phyloP scores from a whole-genome alignment of 37 sponge, comb jelly and placozoan genomes.

The Halichondria panicea region DNA sequence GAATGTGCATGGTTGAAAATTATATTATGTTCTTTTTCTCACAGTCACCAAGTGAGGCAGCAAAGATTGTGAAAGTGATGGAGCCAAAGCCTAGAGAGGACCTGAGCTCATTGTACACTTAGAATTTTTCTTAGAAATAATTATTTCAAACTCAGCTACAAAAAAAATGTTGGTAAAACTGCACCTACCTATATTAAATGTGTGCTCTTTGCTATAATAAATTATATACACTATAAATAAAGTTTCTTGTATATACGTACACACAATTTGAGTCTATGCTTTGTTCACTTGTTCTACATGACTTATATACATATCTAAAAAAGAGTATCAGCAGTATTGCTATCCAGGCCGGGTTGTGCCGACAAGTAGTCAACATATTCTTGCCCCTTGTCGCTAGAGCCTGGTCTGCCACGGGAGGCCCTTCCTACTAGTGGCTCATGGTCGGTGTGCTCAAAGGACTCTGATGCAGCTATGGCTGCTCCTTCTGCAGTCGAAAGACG shows the following conservation, averaged over 20 bases:
- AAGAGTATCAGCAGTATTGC: constrained; percentile 59
- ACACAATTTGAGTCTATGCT: background rate
- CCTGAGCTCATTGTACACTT: constrained; percentile 35
- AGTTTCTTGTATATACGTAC: background rate
- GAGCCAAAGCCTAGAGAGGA: constrained; percentile 29
- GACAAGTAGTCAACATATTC: constrained; percentile 55
- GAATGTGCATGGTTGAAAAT: too few relatives aligned
- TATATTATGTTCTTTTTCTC: background rate
- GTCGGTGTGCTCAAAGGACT: constrained; percentile 9
- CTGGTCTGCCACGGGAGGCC: constrained; percentile 7
- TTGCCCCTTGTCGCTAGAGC: constrained; percentile 18
- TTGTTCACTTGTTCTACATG: background rate
- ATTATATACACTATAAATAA: background rate
- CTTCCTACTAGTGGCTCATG: background rate
- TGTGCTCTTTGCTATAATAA: background rate
- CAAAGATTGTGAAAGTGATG: constrained; percentile 8
- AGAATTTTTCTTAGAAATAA: too few relatives aligned
- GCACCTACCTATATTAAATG: too few relatives aligned
- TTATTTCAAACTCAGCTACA: too few relatives aligned
- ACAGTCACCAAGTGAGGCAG: constrained; percentile 16
- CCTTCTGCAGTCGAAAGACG: background rate
- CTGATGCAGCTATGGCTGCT: background rate
- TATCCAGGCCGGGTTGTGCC: constrained; percentile 14
- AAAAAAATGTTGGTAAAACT: too few relatives aligned
- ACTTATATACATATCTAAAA: constrained; percentile 23